Conservation (phyloP, 2,797 vertebrate genomes). For the Notoglanidium macrostoma region DNA sequence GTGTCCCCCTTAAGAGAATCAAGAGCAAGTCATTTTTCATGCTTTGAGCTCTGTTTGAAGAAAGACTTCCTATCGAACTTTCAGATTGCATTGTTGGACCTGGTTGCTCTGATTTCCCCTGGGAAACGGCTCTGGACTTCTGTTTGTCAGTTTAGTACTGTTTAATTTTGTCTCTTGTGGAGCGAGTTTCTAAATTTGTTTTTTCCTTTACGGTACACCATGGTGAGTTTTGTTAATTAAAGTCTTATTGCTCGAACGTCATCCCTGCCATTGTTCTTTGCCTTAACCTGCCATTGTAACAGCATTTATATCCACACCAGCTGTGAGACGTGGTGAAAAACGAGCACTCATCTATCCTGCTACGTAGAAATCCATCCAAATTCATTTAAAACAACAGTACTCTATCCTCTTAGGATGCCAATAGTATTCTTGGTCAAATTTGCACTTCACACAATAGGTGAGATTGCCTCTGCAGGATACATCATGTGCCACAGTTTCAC, state of each 20-base stretch:
- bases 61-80: background rate
- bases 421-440: background rate
- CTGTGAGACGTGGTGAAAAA: background rate
- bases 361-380: background rate
- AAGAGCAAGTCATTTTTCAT: background rate
- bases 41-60: background rate
- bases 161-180: background rate
- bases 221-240: constrained; percentile 15
- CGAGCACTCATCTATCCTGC: background rate
- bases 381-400: background rate
- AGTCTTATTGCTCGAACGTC: background rate
- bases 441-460: background rate
- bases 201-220: background rate
- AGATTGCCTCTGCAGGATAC: background rate
- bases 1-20: background rate
- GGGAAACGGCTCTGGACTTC: background rate
- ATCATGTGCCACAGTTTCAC: background rate
- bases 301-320: constrained; percentile 9
- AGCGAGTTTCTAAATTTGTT: background rate
- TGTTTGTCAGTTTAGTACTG: background rate
- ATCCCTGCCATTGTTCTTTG: background rate
- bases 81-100: background rate
- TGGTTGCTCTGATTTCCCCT: constrained; percentile 18
- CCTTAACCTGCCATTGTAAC: constrained; percentile 15
- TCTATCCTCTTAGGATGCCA: background rate